Evolutionary conservation across 2,888 invertebrate species (phyloP).

Genomic region (Dolomedes plantarius): DNA sequence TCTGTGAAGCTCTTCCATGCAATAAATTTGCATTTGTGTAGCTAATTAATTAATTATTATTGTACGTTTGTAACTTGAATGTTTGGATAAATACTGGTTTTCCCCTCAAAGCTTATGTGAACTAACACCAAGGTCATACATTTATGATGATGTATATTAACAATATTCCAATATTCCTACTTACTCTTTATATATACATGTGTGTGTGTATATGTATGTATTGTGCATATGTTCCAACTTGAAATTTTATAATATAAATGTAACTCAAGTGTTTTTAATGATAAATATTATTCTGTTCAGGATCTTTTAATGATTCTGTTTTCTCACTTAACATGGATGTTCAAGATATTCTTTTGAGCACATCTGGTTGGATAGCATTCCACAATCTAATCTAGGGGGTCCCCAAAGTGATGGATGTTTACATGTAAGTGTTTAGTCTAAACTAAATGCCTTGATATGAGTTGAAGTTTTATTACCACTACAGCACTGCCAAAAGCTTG

Average conservation of each 20-base stretch:
- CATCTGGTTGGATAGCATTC: not conserved
- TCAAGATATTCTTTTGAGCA: no score
- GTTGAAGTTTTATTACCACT: no score
- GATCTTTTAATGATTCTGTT: constrained; percentile 21
- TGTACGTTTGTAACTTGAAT: constrained; percentile 53
- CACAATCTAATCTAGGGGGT: not conserved
- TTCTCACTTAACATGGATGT: not conserved
- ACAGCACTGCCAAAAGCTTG: no score
- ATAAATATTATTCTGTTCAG: not conserved
- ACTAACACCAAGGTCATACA: constrained; percentile 18
- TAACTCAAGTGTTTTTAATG: constrained; percentile 56
- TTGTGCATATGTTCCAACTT: constrained; percentile 26
- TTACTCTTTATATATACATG: constrained; percentile 44
- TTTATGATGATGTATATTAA: constrained; percentile 40
- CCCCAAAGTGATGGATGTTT: no score
- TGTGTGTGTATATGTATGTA: constrained; percentile 39
- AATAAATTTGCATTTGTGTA: constrained; percentile 53
- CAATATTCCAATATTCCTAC: constrained; percentile 56
- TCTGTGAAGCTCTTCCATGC: constrained; percentile 65
- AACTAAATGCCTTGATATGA: no score
- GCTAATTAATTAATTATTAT: constrained; percentile 38
- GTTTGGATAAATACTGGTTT: constrained; percentile 41
- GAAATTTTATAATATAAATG: constrained; percentile 60
- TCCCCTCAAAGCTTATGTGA: constrained; percentile 30
- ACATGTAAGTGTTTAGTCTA: no score